Conservation (phyloP, 2,888 invertebrate genomes). For the Nycteola revayana region DNA sequence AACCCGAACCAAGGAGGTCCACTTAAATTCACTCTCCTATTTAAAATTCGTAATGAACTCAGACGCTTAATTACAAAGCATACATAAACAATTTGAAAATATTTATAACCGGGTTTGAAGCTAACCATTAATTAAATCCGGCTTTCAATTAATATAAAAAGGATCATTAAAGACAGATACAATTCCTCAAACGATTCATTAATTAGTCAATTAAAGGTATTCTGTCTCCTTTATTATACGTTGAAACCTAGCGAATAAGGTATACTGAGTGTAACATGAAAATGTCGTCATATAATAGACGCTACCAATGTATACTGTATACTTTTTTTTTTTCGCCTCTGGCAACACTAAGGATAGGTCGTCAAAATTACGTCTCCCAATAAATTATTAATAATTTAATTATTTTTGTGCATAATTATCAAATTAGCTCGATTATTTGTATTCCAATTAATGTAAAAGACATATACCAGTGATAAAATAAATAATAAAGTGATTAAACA, state of each 20-base stretch:
- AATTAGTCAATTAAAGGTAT: conserved; percentile 58
- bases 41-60: conserved; percentile 27
- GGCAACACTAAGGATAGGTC: too few relatives aligned
- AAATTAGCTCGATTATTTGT: too few relatives aligned
- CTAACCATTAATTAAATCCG: conserved; percentile 34
- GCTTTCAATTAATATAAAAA: conserved; percentile 45
- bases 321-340: too few relatives aligned
- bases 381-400: too few relatives aligned
- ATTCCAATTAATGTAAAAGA: too few relatives aligned
- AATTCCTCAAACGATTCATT: conserved; percentile 50
- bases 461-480: too few relatives aligned
- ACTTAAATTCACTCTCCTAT: conserved; percentile 28
- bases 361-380: too few relatives aligned
- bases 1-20: conserved; percentile 19
- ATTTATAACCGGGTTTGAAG: conserved; percentile 28
- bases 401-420: too few relatives aligned
- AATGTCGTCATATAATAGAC: too few relatives aligned
- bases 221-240: conserved; percentile 51
- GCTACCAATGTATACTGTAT: too few relatives aligned
- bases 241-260: conserved; percentile 44
- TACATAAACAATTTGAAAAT: conserved; percentile 29
- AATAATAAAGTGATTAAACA: too few relatives aligned
- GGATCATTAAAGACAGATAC: conserved; percentile 44
- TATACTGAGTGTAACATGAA: too few relatives aligned
- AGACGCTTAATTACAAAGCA: conserved; percentile 23